Evolutionary conservation across 2,797 vertebrate species (phyloP), one percentile per base, ranked within the genome.

Genomic region (Paramormyrops hopkinsi): DNA sequence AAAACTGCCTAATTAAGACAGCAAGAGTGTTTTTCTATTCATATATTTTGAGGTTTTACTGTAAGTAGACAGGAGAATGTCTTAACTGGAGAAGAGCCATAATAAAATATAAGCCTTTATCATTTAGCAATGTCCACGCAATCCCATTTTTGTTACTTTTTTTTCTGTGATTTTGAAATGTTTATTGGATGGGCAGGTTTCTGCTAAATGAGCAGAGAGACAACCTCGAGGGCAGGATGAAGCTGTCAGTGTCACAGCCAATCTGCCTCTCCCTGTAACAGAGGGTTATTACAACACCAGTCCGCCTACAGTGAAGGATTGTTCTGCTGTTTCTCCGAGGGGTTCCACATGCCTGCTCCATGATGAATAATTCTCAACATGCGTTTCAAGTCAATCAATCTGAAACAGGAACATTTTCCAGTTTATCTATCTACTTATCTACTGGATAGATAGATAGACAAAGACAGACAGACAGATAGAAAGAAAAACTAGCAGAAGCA

Each of bases 271-370:
- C 37, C 19, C 41, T 44, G 76, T 82, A 82, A 82, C 76, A 82
- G 37, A 82, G 19, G 41, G 76, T 82, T 44, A 82, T 82, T 82
- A 82, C 76, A 82, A 82, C 76, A 82, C 76, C 76, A 82, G 76
- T n/a, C 37, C 17, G 76, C 76, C 76, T 82, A 82, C 76, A 82
- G 76, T 46, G 76, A 82, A 82, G 41, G 69, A 82, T 46, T 82
- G 37, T 46, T 7, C 41, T 82, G 76, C 76, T 82, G 76, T 22
- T 33, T 44, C 37, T 46, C 76, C 7, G 37, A 82, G 76, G 41
- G 76, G 37, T 82, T 82, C 76, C 41, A 82, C 73, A 79, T 79
- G 41, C 33, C 41, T 82, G 76, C 19, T 46, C 41, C 41, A 82
- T 82, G 41, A 44, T 46, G 76, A 82, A 73, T 73, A 73, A 73